Conservation (phyloP, 2,113 vertebrate genomes). For the Chloropsis cyanopogon region DNA sequence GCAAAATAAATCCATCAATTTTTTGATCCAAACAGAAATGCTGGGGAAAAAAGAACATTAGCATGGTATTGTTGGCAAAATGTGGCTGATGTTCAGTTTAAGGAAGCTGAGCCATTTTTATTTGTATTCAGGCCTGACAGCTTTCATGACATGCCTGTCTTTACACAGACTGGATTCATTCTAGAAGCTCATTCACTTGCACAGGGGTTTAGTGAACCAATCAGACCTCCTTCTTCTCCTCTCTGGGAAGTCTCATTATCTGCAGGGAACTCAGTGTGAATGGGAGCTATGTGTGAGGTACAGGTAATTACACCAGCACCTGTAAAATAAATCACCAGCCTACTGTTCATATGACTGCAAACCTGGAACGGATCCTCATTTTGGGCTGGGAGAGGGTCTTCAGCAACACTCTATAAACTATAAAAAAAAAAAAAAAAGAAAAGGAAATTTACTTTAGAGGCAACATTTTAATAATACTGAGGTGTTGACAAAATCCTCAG, state of each 20-base stretch:
- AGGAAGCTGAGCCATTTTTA: background rate
- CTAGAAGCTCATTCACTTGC: background rate
- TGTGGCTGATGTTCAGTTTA: background rate
- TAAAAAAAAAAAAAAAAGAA: conserved; percentile 45
- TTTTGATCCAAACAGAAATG: background rate
- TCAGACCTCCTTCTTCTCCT: background rate
- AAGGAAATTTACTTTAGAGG: conserved; percentile 49
- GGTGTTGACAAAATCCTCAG: conserved; percentile 25
- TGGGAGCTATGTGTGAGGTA: background rate
- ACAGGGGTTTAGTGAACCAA: background rate
- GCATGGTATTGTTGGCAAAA: background rate
- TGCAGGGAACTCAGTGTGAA: background rate
- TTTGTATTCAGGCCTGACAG: background rate
- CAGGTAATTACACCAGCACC: background rate
- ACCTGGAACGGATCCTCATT: conserved; percentile 32
- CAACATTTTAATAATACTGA: conserved; percentile 31
- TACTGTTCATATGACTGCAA: conserved; percentile 20
- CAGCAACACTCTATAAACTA: conserved; percentile 46
- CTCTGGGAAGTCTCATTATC: conserved; percentile 12
- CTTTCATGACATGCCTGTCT: background rate
- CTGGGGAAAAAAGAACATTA: background rate
- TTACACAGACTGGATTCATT: background rate
- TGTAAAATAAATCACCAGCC: background rate
- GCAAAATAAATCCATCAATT: background rate
- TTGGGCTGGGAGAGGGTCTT: conserved; percentile 24